Conservation (phyloP, 2,113 vertebrate species). For the Centropus bengalensis region DNA sequence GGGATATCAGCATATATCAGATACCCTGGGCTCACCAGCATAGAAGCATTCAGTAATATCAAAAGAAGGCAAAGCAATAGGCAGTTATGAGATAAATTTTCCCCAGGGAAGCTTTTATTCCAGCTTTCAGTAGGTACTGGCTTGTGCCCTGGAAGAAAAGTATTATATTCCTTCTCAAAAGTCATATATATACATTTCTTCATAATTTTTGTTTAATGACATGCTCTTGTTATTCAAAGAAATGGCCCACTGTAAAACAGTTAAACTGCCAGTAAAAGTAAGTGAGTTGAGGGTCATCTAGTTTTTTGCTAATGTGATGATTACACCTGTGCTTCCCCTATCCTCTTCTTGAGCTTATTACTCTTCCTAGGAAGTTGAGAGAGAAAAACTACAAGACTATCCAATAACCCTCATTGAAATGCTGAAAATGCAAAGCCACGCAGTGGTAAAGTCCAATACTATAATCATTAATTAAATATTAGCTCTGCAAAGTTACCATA, state of each 20-base stretch:
- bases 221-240: not conserved
- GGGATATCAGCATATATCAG: conserved; percentile 7
- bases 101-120: conserved; percentile 12
- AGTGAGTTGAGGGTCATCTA: not conserved
- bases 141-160: not conserved
- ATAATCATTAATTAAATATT: not conserved
- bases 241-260: not conserved
- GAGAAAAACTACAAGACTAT: not conserved
- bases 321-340: not conserved
- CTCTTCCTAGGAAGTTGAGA: not conserved
- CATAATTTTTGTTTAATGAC: not conserved
- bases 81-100: conserved; percentile 35
- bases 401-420: not conserved
- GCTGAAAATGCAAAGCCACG: not conserved
- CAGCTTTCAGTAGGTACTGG: not conserved
- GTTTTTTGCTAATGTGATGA: not conserved
- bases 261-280: accelerated
- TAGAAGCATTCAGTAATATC: not conserved
- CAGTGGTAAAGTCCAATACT: not conserved
- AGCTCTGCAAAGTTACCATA: not conserved
- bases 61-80: conserved; percentile 37
- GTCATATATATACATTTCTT: not conserved
- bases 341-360: not conserved
- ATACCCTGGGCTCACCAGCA: not conserved
- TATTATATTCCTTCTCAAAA: not conserved